These are phyloP conservation scores for Rissa tridactyla DNA, from an alignment of 2,113 vertebrate genomes.

Conservation along the genomic window DNA sequence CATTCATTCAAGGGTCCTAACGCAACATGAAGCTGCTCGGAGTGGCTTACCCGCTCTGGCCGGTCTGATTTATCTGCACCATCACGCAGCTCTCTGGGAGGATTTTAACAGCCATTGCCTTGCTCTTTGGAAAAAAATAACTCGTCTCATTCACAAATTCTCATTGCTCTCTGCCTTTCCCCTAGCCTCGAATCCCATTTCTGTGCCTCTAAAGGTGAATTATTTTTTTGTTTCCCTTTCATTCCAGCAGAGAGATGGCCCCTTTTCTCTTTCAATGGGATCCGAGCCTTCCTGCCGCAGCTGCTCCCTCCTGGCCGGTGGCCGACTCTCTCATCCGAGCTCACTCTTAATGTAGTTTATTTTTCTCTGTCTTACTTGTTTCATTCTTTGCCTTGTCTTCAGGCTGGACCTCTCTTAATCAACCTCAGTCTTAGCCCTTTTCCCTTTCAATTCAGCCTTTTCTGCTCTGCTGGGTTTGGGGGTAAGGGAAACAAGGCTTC, in stretches of 20 bases:
- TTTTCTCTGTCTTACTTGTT: conserved; percentile 48
- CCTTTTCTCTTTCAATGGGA: conserved; percentile 46
- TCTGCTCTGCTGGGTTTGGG: neutral
- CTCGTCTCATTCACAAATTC: neutral
- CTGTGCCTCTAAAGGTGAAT: conserved; percentile 48
- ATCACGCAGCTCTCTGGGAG: neutral
- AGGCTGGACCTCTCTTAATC: conserved; percentile 46
- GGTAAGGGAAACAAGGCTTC: conserved; percentile 53
- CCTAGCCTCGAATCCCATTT: neutral
- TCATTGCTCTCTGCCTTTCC: neutral
- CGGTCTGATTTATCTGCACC: neutral
- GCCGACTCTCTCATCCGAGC: conserved; percentile 30
- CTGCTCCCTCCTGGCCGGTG: conserved; percentile 30
- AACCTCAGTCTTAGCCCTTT: conserved; percentile 49
- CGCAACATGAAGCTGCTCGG: neutral
- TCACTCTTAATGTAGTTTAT: conserved; percentile 53
- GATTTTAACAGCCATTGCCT: neutral
- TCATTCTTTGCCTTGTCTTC: conserved; percentile 41
- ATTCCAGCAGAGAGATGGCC: conserved; percentile 44
- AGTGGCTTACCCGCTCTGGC: neutral
- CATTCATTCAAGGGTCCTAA: neutral
- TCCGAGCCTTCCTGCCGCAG: conserved; percentile 18
- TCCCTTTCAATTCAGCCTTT: conserved; percentile 47
- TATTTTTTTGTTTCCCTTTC: conserved; percentile 49
- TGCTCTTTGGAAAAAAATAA: neutral